Evolutionary conservation across 2,888 invertebrate species (phyloP).

Genomic region (Cremastobaeus sp.): DNA sequence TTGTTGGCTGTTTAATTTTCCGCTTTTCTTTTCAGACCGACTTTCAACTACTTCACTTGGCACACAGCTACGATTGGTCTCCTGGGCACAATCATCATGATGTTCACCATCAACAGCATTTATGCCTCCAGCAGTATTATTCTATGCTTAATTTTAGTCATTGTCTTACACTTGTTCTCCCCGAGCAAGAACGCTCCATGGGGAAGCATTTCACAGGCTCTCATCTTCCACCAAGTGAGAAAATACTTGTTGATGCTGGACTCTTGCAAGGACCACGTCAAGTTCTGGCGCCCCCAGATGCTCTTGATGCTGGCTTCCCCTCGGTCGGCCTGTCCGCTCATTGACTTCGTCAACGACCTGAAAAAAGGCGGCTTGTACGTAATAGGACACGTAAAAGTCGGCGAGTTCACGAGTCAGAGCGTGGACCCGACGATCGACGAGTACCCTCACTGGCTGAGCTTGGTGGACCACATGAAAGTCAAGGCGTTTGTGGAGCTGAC

Average conservation of each 20-base stretch:
- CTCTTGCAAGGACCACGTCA: constrained; percentile 97
- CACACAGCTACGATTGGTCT: constrained; percentile 93
- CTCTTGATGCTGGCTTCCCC: constrained; percentile 95
- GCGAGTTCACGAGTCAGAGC: constrained; percentile 79
- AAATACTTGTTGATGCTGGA: constrained; percentile 97
- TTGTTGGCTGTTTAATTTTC: neutral
- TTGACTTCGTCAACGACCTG: constrained; percentile 98
- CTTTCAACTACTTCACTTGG: constrained; percentile 98
- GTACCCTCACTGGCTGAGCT: constrained; percentile 92
- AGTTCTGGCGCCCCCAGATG: constrained; percentile 99
- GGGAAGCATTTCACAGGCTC: constrained; percentile 99
- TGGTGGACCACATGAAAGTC: constrained; percentile 96
- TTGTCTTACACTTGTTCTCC: constrained; percentile 92
- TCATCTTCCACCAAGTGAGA: constrained; percentile 97
- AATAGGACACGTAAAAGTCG: constrained; percentile 89
- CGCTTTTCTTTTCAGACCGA: constrained; percentile 83
- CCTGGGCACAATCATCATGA: constrained; percentile 91
- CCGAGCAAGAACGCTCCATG: constrained; percentile 91
- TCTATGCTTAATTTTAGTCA: constrained; percentile 89
- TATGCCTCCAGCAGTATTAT: constrained; percentile 94
- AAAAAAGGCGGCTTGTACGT: constrained; percentile 96
- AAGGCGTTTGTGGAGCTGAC: constrained; percentile 98
- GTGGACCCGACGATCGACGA: constrained; percentile 87
- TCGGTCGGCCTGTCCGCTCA: constrained; percentile 91
- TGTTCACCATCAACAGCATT: constrained; percentile 95